phyloP scores from a whole-genome alignment of 2,113 vertebrate genomes.

The Platanista minor region DNA sequence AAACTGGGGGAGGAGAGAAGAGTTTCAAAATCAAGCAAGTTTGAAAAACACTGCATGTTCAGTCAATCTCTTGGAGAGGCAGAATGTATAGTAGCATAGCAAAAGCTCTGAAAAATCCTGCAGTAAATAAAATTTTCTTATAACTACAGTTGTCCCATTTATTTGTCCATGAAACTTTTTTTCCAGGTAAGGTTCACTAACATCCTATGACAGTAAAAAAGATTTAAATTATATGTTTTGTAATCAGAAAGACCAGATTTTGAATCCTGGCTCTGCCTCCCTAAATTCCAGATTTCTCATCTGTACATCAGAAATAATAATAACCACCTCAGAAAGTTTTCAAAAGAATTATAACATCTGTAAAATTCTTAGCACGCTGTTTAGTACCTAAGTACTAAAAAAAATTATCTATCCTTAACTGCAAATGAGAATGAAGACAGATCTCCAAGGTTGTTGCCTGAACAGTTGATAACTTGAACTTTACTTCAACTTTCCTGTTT shows the following conservation, averaged over 20 bases:
- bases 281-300: not conserved
- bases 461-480: not conserved
- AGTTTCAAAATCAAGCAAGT: not conserved
- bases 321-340: not conserved
- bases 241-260: not conserved
- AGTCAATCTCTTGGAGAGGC: not conserved
- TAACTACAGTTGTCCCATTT: not conserved
- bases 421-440: not conserved
- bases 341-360: not conserved
- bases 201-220: not conserved
- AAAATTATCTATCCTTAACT: not conserved
- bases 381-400: not conserved
- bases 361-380: not conserved
- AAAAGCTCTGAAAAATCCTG: constrained; percentile 3
- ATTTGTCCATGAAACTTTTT: not conserved
- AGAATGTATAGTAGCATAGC: not conserved
- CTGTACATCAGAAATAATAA: constrained; percentile 21
- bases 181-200: not conserved
- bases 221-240: not conserved
- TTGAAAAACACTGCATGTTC: not conserved
- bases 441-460: not conserved
- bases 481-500: not conserved
- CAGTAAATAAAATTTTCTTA: not conserved
- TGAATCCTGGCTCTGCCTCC: not conserved
- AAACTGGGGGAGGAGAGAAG: not conserved